Base-by-base conservation (phyloP, 2,797 vertebrate species). In the Enteromius paludinosus region DNA sequence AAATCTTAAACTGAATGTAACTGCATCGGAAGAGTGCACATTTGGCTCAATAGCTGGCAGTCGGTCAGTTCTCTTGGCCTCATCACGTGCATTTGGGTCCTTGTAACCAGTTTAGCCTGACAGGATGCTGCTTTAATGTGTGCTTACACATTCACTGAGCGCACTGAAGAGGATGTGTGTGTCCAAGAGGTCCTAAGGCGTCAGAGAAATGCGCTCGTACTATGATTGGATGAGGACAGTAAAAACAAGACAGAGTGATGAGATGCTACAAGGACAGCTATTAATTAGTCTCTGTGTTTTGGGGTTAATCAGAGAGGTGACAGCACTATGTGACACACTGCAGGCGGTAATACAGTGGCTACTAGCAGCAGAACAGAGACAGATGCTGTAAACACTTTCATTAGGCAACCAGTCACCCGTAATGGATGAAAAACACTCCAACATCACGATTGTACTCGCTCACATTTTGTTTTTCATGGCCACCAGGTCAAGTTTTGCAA, bases 311-410 rank as follows among this genome's bases (percentile, higher is more conserved):
- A 83, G 81, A 82, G 47, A 49, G 52, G 47, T 70, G 73, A 77
- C 4, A 15, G 25, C 14, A 0, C 38, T 38, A 45, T 76, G 62
- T 56, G 59, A 64, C 52, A 68, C 72, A 25, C 38, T 23, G 65
- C 73, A 45, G 73, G 73, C 0, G 52, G 47, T 56, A 35, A 56
- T 76, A 56, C 62, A 9, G 17, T 59, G 35, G 72, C 61, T 85
- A 72, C 68, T 66, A 49, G 74, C 82, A 47, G 82, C 75, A 81
- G 84, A 79, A 80, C 52, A 83, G 69, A 90, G 87, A 89, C 89
- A 89, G 87, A 86, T 84, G 84, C 77, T 81, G 90, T 94, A 92
- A 95, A 95, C 94, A 94, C 89, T 92, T 94, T 94, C 91, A 95
- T 95, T 94, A 94, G 88, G 77, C 2, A 20, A 52, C 78, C 64